phyloP scores from a whole-genome alignment of 1,140 invertebrate species.

The Macrosteles quadrilineatus region DNA sequence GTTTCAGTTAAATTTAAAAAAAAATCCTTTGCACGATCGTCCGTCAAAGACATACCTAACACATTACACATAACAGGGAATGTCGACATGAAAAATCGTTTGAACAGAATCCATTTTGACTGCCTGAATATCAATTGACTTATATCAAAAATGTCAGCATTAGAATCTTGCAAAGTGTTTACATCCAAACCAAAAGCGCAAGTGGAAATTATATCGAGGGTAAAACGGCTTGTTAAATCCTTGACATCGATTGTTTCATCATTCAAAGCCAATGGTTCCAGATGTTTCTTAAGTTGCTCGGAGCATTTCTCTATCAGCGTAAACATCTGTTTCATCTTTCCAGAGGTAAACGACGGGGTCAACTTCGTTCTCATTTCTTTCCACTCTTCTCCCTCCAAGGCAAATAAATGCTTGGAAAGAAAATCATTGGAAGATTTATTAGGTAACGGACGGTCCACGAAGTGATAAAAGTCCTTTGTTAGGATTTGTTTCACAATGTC shows the following conservation, averaged over 20 bases:
- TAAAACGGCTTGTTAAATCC: slow-evolving; percentile 18
- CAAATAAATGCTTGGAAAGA: slow-evolving; percentile 54
- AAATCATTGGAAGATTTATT: slow-evolving; percentile 53
- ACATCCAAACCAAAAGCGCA: slow-evolving; percentile 49
- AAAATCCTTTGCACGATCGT: slow-evolving; percentile 45
- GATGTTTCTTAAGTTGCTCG: slow-evolving; percentile 10
- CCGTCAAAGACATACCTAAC: slow-evolving; percentile 11
- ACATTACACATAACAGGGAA: neutral
- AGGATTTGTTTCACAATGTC: slow-evolving; percentile 54
- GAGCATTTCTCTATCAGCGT: slow-evolving; percentile 52
- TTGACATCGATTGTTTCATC: slow-evolving; percentile 12
- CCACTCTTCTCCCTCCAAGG: slow-evolving; percentile 58
- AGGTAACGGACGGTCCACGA: slow-evolving; percentile 53
- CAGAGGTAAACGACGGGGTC: slow-evolving; percentile 61
- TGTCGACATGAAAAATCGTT: slow-evolving; percentile 6
- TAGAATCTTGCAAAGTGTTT: slow-evolving; percentile 48
- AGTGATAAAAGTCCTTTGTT: slow-evolving; percentile 57
- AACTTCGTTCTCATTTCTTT: slow-evolving; percentile 58
- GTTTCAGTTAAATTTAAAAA: slow-evolving; percentile 55
- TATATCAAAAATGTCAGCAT: slow-evolving; percentile 46
- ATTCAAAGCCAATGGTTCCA: slow-evolving; percentile 3
- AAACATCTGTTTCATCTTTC: slow-evolving; percentile 63
- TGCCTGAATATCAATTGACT: slow-evolving; percentile 22
- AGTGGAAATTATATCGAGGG: slow-evolving; percentile 54
- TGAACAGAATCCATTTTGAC: neutral